Evolutionary conservation across 2,888 invertebrate genomes (phyloP).

Genomic region (Hydraecia micacea): DNA sequence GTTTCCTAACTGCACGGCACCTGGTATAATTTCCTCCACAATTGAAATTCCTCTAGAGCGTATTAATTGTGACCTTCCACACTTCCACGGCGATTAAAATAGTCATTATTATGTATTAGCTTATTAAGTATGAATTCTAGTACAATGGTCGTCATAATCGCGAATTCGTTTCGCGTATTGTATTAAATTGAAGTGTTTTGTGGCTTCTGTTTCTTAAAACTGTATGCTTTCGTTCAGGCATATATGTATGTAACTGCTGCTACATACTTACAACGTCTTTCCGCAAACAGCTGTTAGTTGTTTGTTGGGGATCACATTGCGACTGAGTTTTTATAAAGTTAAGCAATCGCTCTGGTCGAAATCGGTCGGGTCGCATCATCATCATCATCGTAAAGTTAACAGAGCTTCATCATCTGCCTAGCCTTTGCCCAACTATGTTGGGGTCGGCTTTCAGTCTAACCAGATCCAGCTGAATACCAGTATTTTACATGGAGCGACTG

Average conservation of each 20-base stretch:
- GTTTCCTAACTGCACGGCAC: neutral
- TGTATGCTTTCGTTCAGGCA: neutral
- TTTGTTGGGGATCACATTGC: neutral
- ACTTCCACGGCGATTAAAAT: constrained; percentile 25
- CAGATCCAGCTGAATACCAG: too few relatives aligned
- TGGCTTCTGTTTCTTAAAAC: neutral
- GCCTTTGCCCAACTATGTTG: too few relatives aligned
- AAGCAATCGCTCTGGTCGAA: too few relatives aligned
- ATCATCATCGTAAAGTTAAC: too few relatives aligned
- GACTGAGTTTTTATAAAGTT: neutral
- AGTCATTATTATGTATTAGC: constrained; percentile 12
- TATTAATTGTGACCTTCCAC: constrained; percentile 35
- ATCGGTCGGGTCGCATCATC: too few relatives aligned
- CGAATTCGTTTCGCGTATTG: constrained; percentile 32
- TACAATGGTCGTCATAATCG: constrained; percentile 23
- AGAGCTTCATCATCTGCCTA: too few relatives aligned
- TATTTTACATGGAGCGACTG: too few relatives aligned
- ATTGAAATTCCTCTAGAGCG: constrained; percentile 31
- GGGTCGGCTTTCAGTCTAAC: too few relatives aligned
- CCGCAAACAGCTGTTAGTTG: neutral
- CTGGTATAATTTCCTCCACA: constrained; percentile 18
- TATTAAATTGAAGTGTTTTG: neutral
- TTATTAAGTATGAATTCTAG: constrained; percentile 23
- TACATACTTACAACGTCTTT: neutral
- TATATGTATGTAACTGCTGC: neutral